Evolutionary conservation across 2,797 vertebrate species (phyloP).

Genomic region (Paramormyrops hopkinsi): DNA sequence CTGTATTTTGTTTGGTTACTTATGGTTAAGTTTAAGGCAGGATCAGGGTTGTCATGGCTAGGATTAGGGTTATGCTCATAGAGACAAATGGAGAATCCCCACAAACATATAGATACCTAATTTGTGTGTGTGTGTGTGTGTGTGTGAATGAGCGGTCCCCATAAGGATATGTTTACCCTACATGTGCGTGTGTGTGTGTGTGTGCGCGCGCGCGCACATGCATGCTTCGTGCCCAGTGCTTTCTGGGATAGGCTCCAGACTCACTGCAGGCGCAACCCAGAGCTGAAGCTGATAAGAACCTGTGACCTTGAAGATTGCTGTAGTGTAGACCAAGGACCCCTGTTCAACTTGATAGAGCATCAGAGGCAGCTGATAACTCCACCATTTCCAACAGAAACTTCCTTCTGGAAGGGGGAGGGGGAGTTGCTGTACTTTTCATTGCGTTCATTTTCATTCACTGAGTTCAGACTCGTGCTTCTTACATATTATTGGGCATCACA

Average conservation of each 20-base stretch:
- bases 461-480: neutral
- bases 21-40: neutral
- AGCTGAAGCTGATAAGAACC: constrained; percentile 3
- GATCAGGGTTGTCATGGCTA: neutral
- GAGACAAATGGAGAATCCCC: neutral
- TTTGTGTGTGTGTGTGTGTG: neutral
- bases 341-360: neutral
- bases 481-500: neutral
- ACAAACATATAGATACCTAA: neutral
- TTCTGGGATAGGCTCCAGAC: neutral
- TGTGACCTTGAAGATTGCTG: constrained; percentile 2
- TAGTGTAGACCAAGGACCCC: neutral
- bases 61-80: neutral
- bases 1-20: neutral
- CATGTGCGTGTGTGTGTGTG: neutral
- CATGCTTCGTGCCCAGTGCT: neutral
- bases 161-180: no score
- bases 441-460: no score
- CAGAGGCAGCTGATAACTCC: neutral
- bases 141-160: no score
- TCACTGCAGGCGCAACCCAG: neutral
- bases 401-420: neutral
- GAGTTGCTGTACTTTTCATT: neutral
- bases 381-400: neutral
- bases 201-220: neutral